These are phyloP conservation scores for Xanthia icteritia DNA, from an alignment of 2,888 invertebrate species.

Conservation along the genomic window DNA sequence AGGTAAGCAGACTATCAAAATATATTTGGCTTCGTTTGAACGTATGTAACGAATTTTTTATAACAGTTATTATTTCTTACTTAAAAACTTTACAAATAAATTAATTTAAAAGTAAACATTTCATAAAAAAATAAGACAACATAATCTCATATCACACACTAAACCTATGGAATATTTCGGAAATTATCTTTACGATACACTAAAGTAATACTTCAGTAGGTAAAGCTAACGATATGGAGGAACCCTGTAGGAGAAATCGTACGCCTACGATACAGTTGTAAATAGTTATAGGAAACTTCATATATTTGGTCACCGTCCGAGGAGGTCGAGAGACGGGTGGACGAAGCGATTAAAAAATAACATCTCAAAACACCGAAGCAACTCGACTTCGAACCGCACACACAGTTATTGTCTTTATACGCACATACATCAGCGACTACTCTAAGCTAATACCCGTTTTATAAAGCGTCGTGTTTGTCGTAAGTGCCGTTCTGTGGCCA, in stretches of 20 bases:
- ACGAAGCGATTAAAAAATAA: slow-evolving; percentile 84
- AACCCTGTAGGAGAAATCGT: slow-evolving; percentile 89
- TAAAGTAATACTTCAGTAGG: slow-evolving; percentile 89
- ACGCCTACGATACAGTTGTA: slow-evolving; percentile 83
- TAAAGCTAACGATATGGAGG: slow-evolving; percentile 90
- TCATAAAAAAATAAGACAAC: slow-evolving; percentile 70
- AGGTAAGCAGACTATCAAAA: slow-evolving; percentile 57
- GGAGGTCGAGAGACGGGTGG: slow-evolving; percentile 80
- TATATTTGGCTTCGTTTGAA: slow-evolving; percentile 63
- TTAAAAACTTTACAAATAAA: slow-evolving; percentile 43
- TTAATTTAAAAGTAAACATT: slow-evolving; percentile 52
- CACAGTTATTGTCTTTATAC: slow-evolving; percentile 83
- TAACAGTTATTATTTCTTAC: slow-evolving; percentile 28
- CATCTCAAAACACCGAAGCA: slow-evolving; percentile 79
- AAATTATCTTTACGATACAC: slow-evolving; percentile 83
- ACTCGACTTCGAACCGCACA: slow-evolving; percentile 82
- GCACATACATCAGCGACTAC: slow-evolving; percentile 76
- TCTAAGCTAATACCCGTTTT: slow-evolving; percentile 81
- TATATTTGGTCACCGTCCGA: slow-evolving; percentile 85
- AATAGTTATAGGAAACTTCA: slow-evolving; percentile 83
- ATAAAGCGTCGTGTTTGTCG: slow-evolving; percentile 83
- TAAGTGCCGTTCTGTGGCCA: slow-evolving; percentile 87
- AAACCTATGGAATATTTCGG: slow-evolving; percentile 87
- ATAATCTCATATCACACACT: slow-evolving; percentile 76
- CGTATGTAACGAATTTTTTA: slow-evolving; percentile 29